Evolutionary conservation across 2,888 invertebrate species (phyloP).

Genomic region (Luperina testacea): DNA sequence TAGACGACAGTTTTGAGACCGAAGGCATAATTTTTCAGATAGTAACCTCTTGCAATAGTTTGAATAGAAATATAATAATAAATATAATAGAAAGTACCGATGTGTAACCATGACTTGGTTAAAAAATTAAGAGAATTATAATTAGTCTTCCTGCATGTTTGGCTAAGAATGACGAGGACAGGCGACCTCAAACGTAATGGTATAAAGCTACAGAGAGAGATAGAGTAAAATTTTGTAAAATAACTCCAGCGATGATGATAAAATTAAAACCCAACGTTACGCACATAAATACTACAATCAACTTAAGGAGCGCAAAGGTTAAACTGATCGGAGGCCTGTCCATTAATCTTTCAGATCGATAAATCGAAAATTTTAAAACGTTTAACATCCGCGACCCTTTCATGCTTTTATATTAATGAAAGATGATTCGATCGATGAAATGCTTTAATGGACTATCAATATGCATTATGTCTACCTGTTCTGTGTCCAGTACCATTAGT

Average conservation of each 20-base stretch:
- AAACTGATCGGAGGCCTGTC: conserved; percentile 52
- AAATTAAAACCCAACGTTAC: conserved; percentile 34
- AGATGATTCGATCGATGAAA: conserved; percentile 78
- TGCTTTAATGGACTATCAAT: conserved; percentile 85
- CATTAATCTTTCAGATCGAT: conserved; percentile 74
- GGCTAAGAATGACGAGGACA: not conserved
- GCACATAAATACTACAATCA: conserved; percentile 50
- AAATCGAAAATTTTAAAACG: conserved; percentile 73
- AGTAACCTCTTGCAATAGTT: too few relatives aligned
- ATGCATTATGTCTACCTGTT: conserved; percentile 76
- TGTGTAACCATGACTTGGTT: not conserved
- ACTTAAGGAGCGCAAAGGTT: conserved; percentile 49
- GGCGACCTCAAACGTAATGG: not conserved
- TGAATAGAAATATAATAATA: too few relatives aligned
- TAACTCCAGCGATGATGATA: not conserved
- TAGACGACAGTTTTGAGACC: not conserved
- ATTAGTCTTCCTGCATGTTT: not conserved
- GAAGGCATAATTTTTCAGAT: not conserved
- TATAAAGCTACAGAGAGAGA: not conserved
- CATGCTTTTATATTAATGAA: conserved; percentile 78
- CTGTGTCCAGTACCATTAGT: conserved; percentile 69
- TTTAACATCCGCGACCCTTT: conserved; percentile 73
- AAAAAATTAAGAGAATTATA: not conserved
- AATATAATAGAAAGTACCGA: not conserved
- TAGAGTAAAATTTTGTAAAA: not conserved